Conservation (phyloP, 1,140 invertebrate species). For the Rhynchophorus ferrugineus region DNA sequence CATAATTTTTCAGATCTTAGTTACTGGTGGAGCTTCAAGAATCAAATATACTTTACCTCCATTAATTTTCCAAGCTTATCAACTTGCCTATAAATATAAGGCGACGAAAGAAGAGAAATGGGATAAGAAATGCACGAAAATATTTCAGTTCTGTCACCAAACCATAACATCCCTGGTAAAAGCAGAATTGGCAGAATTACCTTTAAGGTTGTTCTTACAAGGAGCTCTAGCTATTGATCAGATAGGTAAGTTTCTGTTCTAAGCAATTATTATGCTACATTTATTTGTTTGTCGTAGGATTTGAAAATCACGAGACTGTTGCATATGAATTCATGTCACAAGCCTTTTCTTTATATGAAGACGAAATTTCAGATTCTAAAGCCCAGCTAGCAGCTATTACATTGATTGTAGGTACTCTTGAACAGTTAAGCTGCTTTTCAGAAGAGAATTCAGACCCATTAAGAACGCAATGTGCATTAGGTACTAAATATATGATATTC, state of each 20-base stretch:
- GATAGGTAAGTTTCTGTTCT: conserved; percentile 48
- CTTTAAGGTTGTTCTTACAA: conserved; percentile 88
- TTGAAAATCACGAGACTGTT: conserved; percentile 92
- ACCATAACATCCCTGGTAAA: conserved; percentile 91
- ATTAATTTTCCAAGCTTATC: conserved; percentile 91
- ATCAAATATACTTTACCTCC: conserved; percentile 92
- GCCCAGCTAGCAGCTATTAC: conserved; percentile 94
- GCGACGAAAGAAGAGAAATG: conserved; percentile 80
- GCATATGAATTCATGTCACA: conserved; percentile 98
- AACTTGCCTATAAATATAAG: conserved; percentile 79
- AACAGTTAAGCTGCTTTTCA: conserved; percentile 87
- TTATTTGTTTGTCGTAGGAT: conserved; percentile 38
- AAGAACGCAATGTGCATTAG: conserved; percentile 50
- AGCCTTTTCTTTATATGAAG: conserved; percentile 94
- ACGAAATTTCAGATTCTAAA: conserved; percentile 97
- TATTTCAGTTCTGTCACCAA: conserved; percentile 95
- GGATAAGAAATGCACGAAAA: conserved; percentile 97
- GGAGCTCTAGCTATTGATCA: conserved; percentile 88
- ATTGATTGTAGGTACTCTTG: conserved; percentile 90
- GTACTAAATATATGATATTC: conserved; percentile 1
- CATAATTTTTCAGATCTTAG: conserved; percentile 52
- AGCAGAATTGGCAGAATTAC: conserved; percentile 87
- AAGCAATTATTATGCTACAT: background rate
- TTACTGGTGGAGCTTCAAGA: conserved; percentile 75
- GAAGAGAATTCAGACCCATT: conserved; percentile 97